These are phyloP conservation scores for Drosophila triauraria DNA, from an alignment of 1,140 invertebrate genomes.

Conservation along the genomic window DNA sequence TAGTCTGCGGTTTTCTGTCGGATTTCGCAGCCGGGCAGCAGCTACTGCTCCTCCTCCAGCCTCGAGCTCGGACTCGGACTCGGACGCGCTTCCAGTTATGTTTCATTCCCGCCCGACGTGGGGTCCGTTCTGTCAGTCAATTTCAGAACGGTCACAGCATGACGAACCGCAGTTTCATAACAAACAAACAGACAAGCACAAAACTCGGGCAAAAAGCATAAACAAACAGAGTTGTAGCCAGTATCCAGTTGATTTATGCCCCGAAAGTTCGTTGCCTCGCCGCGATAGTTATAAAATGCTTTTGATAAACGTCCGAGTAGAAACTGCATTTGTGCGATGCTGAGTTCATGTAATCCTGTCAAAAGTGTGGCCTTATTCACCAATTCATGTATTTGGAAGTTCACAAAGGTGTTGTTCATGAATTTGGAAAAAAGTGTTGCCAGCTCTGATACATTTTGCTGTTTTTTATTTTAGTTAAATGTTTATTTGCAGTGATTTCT, in stretches of 20 bases:
- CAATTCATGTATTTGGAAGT: not conserved
- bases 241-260: conserved; percentile 53
- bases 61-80: not conserved
- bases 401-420: no score
- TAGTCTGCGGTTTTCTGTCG: conserved; percentile 76
- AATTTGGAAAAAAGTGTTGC: no score
- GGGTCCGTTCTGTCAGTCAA: conserved; percentile 40
- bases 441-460: no score
- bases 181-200: conserved; percentile 45
- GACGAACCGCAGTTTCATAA: conserved; percentile 56
- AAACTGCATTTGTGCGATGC: not conserved
- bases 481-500: no score
- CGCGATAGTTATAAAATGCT: conserved; percentile 47
- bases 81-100: not conserved
- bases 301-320: conserved; percentile 62
- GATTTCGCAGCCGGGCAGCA: conserved; percentile 41
- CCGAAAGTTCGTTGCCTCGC: conserved; percentile 44
- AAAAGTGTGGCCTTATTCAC: not conserved
- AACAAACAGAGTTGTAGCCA: conserved; percentile 48
- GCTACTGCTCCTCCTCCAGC: conserved; percentile 15
- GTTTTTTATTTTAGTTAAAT: no score
- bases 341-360: not conserved
- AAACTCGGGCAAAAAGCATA: conserved; percentile 59
- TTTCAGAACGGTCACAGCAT: conserved; percentile 68
- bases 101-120: conserved; percentile 15